phyloP scores from a whole-genome alignment of 2,888 invertebrate species.

The Andricus curvator region DNA sequence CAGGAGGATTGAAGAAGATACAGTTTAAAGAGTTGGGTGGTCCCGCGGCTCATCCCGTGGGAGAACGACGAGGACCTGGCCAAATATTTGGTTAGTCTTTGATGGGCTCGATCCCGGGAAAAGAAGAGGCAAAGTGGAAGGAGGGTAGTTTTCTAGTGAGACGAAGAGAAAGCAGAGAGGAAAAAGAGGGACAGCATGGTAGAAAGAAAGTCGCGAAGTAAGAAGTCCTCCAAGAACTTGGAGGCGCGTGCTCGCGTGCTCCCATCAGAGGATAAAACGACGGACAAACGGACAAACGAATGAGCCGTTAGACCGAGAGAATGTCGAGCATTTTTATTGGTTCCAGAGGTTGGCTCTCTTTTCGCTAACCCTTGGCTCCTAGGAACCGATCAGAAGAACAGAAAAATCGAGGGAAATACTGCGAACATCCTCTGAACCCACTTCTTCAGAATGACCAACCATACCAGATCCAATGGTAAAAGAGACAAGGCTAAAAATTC shows the following conservation, averaged over 20 bases:
- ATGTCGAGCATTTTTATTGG: conserved; percentile 76
- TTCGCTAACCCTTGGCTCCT: conserved; percentile 47
- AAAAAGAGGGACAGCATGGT: conserved; percentile 43
- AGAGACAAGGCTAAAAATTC: neutral
- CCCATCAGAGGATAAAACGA: conserved; percentile 55
- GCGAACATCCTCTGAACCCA: conserved; percentile 46
- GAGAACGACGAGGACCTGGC: conserved; percentile 66
- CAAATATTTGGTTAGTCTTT: conserved; percentile 77
- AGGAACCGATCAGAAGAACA: conserved; percentile 27
- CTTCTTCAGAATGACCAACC: conserved; percentile 47
- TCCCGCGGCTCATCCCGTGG: conserved; percentile 54
- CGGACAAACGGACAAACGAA: conserved; percentile 65
- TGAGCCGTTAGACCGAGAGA: conserved; percentile 75
- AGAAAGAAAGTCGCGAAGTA: conserved; percentile 49
- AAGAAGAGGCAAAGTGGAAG: conserved; percentile 42
- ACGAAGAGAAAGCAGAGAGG: conserved; percentile 44
- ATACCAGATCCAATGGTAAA: conserved; percentile 36
- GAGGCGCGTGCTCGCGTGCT: conserved; percentile 52
- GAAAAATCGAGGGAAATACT: conserved; percentile 44
- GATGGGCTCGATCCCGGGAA: conserved; percentile 57
- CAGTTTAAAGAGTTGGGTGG: conserved; percentile 65
- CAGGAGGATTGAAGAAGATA: conserved; percentile 54
- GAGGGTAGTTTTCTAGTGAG: conserved; percentile 16
- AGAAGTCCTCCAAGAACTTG: conserved; percentile 54
- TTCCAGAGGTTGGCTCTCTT: conserved; percentile 59